phyloP scores from a whole-genome alignment of 2,888 invertebrate genomes.

The Adelphocoris suturalis region DNA sequence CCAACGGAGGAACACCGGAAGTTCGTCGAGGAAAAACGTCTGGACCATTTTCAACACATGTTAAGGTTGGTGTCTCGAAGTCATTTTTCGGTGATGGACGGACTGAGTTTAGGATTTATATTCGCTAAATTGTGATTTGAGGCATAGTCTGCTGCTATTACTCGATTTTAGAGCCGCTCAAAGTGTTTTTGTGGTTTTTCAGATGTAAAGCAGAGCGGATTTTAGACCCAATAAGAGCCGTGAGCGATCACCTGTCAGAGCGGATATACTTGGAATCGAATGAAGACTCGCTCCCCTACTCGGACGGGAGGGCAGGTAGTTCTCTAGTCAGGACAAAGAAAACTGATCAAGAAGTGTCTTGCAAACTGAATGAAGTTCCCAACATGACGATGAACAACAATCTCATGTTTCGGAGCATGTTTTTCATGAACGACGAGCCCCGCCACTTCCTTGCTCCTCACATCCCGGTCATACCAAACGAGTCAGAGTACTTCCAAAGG shows the following conservation, averaged over 20 bases:
- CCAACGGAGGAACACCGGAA: slow-evolving; percentile 22
- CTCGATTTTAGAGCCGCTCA: neutral
- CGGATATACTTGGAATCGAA: slow-evolving; percentile 75
- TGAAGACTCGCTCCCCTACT: slow-evolving; percentile 73
- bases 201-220: slow-evolving; percentile 75
- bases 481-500: slow-evolving; percentile 76
- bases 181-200: neutral
- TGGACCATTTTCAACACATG: slow-evolving; percentile 73
- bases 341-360: slow-evolving; percentile 45
- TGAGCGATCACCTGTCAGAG: slow-evolving; percentile 76
- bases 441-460: slow-evolving; percentile 77
- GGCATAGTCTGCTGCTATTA: neutral
- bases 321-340: slow-evolving; percentile 59
- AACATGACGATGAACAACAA: slow-evolving; percentile 76
- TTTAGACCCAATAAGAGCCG: slow-evolving; percentile 76
- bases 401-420: slow-evolving; percentile 77
- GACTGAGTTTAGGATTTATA: neutral
- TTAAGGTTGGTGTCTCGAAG: slow-evolving; percentile 69
- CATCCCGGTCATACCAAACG: slow-evolving; percentile 75
- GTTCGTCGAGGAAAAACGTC: slow-evolving; percentile 22
- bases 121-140: neutral
- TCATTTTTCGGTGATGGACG: neutral
- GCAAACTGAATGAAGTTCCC: slow-evolving; percentile 54
- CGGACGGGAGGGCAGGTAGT: slow-evolving; percentile 66
- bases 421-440: slow-evolving; percentile 77